A percentile compares a stretch with the other conserved stretches of the same genome.
phyloP scores from a whole-genome alignment of 1,140 invertebrate genomes.

The Platyura marginata region DNA sequence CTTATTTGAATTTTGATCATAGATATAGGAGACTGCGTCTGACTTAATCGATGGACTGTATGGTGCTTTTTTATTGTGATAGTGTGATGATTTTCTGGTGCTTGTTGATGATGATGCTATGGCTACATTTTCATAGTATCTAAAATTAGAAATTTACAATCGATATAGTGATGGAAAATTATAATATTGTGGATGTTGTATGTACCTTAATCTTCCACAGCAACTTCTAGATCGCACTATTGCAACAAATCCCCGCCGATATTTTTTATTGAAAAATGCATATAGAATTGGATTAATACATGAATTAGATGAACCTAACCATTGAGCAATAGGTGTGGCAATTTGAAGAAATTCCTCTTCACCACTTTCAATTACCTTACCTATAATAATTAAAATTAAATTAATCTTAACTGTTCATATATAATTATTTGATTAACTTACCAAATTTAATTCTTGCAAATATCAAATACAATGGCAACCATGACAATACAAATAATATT shows the following conservation, averaged over 20 bases:
- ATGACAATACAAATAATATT: conserved; percentile 82
- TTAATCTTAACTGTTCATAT: too few relatives aligned
- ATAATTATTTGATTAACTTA: conserved; percentile 5
- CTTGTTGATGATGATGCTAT: conserved; percentile 66
- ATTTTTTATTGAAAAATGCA: conserved; percentile 94
- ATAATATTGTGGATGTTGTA: neutral
- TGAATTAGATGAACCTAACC: conserved; percentile 88
- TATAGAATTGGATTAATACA: conserved; percentile 97
- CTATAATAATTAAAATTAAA: too few relatives aligned
- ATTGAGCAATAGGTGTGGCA: conserved; percentile 81
- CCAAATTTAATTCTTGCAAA: conserved; percentile 72
- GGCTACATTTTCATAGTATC: conserved; percentile 57
- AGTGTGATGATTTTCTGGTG: conserved; percentile 64
- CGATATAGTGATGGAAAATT: too few relatives aligned
- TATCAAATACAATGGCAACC: conserved; percentile 85
- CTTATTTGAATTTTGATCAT: conserved; percentile 22
- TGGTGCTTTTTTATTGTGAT: conserved; percentile 45
- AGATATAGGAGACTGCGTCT: conserved; percentile 56
- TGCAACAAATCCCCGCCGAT: conserved; percentile 77
- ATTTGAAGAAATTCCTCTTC: conserved; percentile 64
- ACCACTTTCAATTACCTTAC: conserved; percentile 7
- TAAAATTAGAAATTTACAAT: conserved; percentile 6
- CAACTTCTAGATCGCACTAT: conserved; percentile 69
- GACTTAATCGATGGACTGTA: conserved; percentile 42
- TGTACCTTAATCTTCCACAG: conserved; percentile 57